Percentiles rank a stretch among this genome's conserved stretches.
These are phyloP conservation scores for Drosophila trapezifrons DNA, from an alignment of 1,140 invertebrate species.

Conservation along the genomic window DNA sequence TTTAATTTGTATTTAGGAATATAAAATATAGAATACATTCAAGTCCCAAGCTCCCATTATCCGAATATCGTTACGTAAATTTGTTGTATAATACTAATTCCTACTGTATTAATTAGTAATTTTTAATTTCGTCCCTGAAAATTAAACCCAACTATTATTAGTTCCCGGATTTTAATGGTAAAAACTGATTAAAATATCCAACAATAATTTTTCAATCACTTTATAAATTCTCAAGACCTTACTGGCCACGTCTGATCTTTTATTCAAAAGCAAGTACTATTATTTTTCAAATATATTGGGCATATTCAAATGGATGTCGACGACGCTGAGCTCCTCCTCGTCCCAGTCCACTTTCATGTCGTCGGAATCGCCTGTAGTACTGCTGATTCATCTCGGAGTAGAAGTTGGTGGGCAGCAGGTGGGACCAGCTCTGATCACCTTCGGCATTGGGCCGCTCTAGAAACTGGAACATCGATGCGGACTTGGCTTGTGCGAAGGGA, in stretches of 20 bases:
- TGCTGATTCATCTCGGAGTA: slow-evolving; percentile 68
- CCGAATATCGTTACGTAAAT: no score
- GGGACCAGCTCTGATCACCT: slow-evolving; percentile 35
- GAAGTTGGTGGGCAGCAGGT: slow-evolving; percentile 60
- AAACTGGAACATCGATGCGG: slow-evolving; percentile 49
- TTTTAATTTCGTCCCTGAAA: neutral
- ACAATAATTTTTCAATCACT: neutral
- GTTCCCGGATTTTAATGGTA: no score
- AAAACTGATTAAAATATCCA: no score
- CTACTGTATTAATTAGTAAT: neutral
- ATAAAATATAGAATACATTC: no score
- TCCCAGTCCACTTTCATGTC: neutral
- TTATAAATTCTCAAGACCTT: neutral
- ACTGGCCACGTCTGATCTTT: neutral
- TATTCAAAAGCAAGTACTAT: neutral
- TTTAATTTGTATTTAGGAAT: no score
- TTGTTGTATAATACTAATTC: no score
- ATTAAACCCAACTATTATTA: neutral
- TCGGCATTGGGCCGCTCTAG: slow-evolving; percentile 42
- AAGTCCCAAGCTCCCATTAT: no score
- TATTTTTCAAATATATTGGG: slow-evolving; percentile 39
- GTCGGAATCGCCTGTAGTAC: slow-evolving; percentile 61
- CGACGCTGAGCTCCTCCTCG: neutral
- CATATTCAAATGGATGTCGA: slow-evolving; percentile 53
- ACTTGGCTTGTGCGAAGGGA: slow-evolving; percentile 11